Conservation (phyloP, 2,113 vertebrate genomes). For the Cochlearius cochlearius region DNA sequence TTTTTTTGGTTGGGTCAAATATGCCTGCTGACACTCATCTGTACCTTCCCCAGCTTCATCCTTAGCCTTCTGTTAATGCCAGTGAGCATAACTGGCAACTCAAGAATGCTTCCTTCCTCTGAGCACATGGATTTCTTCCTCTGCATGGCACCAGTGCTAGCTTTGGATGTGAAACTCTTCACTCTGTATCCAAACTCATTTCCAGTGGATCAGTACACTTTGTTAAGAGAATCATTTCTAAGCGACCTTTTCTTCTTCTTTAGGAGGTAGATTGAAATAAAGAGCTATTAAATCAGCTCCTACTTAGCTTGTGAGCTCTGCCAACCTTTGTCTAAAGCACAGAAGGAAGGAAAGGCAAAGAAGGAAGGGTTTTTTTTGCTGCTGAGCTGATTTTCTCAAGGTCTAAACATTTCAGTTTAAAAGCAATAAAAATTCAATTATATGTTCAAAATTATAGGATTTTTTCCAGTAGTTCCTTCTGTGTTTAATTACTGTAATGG, state of each 20-base stretch:
- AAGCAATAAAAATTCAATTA: conserved; percentile 67
- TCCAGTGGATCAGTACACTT: not conserved
- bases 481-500: conserved; percentile 73
- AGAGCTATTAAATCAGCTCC: conserved; percentile 9
- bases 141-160: not conserved
- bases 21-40: not conserved
- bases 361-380: not conserved
- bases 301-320: conserved; percentile 1
- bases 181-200: not conserved
- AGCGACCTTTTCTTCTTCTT: conserved; percentile 28
- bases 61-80: not conserved
- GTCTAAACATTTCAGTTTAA: conserved; percentile 58
- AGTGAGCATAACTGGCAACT: not conserved
- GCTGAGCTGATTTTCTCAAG: conserved; percentile 47
- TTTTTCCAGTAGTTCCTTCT: conserved; percentile 59
- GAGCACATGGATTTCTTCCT: not conserved
- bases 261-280: not conserved
- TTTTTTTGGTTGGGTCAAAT: not conserved
- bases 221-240: conserved; percentile 12
- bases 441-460: conserved; percentile 62
- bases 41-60: not conserved
- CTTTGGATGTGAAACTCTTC: not conserved
- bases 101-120: not conserved
- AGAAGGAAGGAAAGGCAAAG: conserved; percentile 28
- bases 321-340: conserved; percentile 40